phyloP scores from a whole-genome alignment of 1,140 invertebrate species.

The Trypoxylus dichotomus region DNA sequence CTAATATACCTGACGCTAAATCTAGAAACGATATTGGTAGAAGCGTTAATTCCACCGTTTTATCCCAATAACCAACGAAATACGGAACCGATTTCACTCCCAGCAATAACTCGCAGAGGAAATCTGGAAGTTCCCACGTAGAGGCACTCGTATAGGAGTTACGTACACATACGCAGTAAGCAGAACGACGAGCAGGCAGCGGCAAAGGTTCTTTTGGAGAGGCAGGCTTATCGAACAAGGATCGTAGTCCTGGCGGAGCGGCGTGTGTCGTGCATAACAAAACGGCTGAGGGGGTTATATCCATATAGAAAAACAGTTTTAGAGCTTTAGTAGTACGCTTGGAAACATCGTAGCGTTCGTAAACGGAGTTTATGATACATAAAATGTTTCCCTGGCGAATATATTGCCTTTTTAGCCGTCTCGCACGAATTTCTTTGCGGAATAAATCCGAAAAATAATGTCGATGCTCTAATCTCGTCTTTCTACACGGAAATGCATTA shows the following conservation, averaged over 20 bases:
- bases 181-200: background rate
- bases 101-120: too few species aligned
- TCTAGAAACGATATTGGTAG: too few species aligned
- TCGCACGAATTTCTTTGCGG: background rate
- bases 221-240: background rate
- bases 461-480: background rate
- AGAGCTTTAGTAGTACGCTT: constrained; percentile 2
- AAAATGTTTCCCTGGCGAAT: background rate
- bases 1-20: too few species aligned
- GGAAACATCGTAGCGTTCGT: constrained; percentile 1
- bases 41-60: too few species aligned
- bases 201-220: background rate
- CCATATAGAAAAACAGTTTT: constrained; percentile 3
- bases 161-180: background rate
- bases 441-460: constrained; percentile 1
- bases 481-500: constrained; percentile 2
- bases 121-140: too few species aligned
- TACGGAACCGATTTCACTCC: too few species aligned
- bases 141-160: too few species aligned
- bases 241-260: background rate
- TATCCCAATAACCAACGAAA: too few species aligned
- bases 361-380: constrained; percentile 3
- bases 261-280: background rate
- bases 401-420: background rate
- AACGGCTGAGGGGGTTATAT: background rate